A percentile compares a stretch with the other conserved stretches of the same genome.
Evolutionary conservation across 2,797 vertebrate genomes (phyloP).

Genomic region (Sciaenops ocellatus): DNA sequence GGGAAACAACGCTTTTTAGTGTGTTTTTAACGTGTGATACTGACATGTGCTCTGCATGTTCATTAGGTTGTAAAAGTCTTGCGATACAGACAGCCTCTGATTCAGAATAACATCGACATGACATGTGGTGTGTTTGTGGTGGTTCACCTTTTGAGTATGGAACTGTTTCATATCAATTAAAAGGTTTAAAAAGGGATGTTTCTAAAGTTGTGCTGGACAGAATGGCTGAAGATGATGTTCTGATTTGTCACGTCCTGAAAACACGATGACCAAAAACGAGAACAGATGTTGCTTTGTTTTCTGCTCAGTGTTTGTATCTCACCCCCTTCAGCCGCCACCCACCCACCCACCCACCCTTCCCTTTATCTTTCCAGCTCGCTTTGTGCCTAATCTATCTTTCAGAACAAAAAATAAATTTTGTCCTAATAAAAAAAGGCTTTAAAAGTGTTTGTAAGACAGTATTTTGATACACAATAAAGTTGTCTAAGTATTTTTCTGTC

Average conservation of each 20-base stretch:
- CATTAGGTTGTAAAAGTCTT: slow-evolving; percentile 25
- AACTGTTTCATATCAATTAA: slow-evolving; percentile 30
- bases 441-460: slow-evolving; percentile 85
- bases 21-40: slow-evolving; percentile 25
- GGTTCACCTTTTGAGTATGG: slow-evolving; percentile 30
- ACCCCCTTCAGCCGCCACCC: slow-evolving; percentile 36
- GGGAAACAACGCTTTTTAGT: slow-evolving; percentile 29
- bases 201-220: slow-evolving; percentile 51
- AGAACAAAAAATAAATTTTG: slow-evolving; percentile 71
- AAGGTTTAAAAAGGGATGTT: slow-evolving; percentile 75
- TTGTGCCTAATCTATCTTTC: slow-evolving; percentile 78
- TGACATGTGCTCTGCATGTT: slow-evolving; percentile 41
- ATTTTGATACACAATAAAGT: slow-evolving; percentile 91
- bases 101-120: slow-evolving; percentile 11
- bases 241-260: slow-evolving; percentile 43
- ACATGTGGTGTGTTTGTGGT: neutral
- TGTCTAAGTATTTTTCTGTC: slow-evolving; percentile 86
- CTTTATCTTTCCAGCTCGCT: slow-evolving; percentile 58
- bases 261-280: slow-evolving; percentile 58
- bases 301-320: slow-evolving; percentile 67
- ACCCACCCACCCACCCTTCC: slow-evolving; percentile 12
- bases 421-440: slow-evolving; percentile 73
- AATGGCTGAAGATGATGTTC: slow-evolving; percentile 34
- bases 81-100: slow-evolving; percentile 29
- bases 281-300: slow-evolving; percentile 62